Percentiles rank a stretch among this genome's conserved stretches.
These are phyloP conservation scores for Drosophila neocordata DNA, from an alignment of 1,140 invertebrate species.

Conservation along the genomic window DNA sequence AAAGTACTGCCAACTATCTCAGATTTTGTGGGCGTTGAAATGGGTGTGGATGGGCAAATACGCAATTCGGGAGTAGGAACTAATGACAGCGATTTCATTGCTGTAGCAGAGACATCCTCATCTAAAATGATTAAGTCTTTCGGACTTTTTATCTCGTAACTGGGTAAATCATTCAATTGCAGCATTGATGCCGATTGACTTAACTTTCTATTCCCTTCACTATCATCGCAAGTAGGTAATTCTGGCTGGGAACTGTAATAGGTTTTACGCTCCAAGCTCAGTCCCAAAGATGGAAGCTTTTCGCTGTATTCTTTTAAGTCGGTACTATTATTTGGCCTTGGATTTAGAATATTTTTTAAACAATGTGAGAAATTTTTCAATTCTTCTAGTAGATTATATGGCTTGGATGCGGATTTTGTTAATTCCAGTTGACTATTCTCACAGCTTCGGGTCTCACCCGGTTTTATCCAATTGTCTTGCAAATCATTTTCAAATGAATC, in stretches of 20 bases:
- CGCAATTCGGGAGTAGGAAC: constrained; percentile 57
- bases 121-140: constrained; percentile 41
- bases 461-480: constrained; percentile 76
- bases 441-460: constrained; percentile 70
- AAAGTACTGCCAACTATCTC: constrained; percentile 40
- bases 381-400: constrained; percentile 65
- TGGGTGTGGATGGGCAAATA: constrained; percentile 73
- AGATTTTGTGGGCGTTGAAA: constrained; percentile 64
- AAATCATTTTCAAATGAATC: constrained; percentile 49
- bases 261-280: constrained; percentile 52
- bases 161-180: constrained; percentile 59
- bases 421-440: constrained; percentile 59
- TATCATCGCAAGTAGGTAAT: constrained; percentile 44
- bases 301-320: constrained; percentile 4
- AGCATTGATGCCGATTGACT: constrained; percentile 58
- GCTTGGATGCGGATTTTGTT: constrained; percentile 35
- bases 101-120: constrained; percentile 19
- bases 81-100: constrained; percentile 35
- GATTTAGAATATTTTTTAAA: constrained; percentile 59
- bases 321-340: constrained; percentile 29
- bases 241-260: constrained; percentile 78
- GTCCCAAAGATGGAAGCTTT: constrained; percentile 27
- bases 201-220: constrained; percentile 23
- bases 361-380: constrained; percentile 68
- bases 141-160: constrained; percentile 35